Evolutionary conservation across 1,140 invertebrate genomes (phyloP), one percentile per base, ranked within the genome.

Genomic region (Ptiloglossa arizonensis): DNA sequence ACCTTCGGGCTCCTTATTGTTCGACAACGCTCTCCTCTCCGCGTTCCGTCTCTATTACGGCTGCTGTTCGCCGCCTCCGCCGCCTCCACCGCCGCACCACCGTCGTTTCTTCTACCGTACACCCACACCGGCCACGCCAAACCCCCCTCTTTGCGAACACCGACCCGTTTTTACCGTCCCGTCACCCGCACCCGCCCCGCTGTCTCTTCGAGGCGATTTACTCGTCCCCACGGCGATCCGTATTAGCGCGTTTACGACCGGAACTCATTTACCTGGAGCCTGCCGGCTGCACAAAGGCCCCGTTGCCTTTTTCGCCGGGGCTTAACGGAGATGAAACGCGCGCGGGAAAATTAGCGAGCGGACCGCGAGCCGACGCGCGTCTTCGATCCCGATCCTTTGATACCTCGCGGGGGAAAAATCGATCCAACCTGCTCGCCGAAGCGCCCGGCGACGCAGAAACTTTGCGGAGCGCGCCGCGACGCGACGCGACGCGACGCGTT

Each of bases 1-100:
- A 82, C 79, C 82, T 83, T 60, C 71, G 38, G 64, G 54, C 63
- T 75, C 74, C 85, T 89, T 88, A 89, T 89, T 89, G 88, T 89
- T 89, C 82, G 71, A 71, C 82, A 52, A 64, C 68, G 72, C 64
- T 46, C 64, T 46, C 50, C 52, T 54, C 48, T 29, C 38, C 69
- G 27, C 68, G 72, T 70, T 85, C 63, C 54, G 81, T 81, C 67
- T 75, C 63, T 67, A 22, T 63, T 59, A 57, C 48, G 35, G 35
- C 68, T 56, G 32, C 35, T 35, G 17, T 3, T 15, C 41, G n/a
- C n/a, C n/a, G n/a, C n/a, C n/a, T n/a, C n/a, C n/a, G n/a, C n/a
- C n/a, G n/a, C n/a, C n/a, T n/a, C n/a, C n/a, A n/a, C 17, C 56
- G 32, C 57, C 66, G 29, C 57, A 54, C 22, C 63, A 44, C 29